Evolutionary conservation across 2,113 vertebrate species (phyloP).

Genomic region (Felis chaus): DNA sequence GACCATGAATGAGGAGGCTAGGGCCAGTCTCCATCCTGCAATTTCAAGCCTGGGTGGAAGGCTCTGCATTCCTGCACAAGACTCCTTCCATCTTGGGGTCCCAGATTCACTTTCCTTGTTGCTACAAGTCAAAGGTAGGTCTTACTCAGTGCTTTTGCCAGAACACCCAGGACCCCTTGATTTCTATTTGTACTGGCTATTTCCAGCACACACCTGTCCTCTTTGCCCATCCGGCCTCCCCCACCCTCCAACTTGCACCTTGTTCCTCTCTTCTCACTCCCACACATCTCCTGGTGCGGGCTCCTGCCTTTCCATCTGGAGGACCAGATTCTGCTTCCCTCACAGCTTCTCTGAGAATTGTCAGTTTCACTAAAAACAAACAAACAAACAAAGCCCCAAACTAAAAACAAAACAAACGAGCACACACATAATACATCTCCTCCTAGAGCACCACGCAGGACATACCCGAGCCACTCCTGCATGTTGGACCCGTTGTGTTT

Average conservation of each 20-base stretch:
- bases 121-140: not conserved
- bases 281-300: not conserved
- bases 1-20: not conserved
- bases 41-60: not conserved
- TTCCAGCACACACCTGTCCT: too few species aligned
- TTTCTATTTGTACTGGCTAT: rapidly evolving
- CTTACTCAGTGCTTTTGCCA: not conserved
- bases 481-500: rapidly evolving
- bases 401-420: not conserved
- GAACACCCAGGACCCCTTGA: rapidly evolving
- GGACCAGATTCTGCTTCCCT: constrained; percentile 28
- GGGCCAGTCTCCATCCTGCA: not conserved
- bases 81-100: not conserved
- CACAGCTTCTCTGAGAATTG: constrained; percentile 21
- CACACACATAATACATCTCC: not conserved
- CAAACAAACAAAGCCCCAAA: constrained; percentile 1
- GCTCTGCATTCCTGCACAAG: not conserved
- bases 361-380: constrained; percentile 57
- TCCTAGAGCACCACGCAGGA: rapidly evolving
- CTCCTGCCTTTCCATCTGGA: constrained; percentile 43
- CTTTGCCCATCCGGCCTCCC: rapidly evolving
- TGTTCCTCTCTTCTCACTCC: not conserved
- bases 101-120: not conserved
- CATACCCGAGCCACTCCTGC: rapidly evolving
- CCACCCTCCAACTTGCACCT: not conserved